phyloP scores from a whole-genome alignment of 2,888 invertebrate genomes.

The Stratiomys singularior region DNA sequence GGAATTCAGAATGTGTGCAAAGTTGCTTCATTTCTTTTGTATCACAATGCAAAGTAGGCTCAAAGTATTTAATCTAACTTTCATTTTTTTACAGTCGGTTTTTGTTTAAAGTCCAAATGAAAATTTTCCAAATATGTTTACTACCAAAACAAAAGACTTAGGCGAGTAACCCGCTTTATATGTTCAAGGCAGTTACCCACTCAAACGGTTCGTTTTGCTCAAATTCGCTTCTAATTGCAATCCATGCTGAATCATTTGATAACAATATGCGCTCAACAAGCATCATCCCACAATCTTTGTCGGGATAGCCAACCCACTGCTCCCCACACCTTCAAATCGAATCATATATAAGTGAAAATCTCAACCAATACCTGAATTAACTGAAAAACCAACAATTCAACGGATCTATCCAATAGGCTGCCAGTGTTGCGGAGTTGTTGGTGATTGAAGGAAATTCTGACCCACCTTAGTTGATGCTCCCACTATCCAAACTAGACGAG shows the following conservation, averaged over 20 bases:
- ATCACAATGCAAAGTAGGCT: too few species aligned
- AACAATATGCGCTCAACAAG: too few species aligned
- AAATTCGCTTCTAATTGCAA: background rate
- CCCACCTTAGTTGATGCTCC: constrained; percentile 16
- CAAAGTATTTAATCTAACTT: too few species aligned
- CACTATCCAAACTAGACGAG: background rate
- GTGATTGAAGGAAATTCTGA: constrained; percentile 19
- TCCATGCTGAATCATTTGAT: too few species aligned
- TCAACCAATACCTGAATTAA: constrained; percentile 17
- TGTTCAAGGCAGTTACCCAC: background rate
- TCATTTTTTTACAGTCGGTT: too few species aligned
- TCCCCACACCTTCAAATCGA: too few species aligned
- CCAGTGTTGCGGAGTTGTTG: background rate
- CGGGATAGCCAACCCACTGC: too few species aligned
- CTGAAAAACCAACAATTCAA: background rate
- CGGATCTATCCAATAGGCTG: constrained; percentile 10
- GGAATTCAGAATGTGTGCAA: background rate
- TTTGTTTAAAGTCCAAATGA: too few species aligned
- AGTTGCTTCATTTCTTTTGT: too few species aligned
- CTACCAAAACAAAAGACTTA: constrained; percentile 48
- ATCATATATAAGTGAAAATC: background rate
- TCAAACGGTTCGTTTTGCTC: background rate
- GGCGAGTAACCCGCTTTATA: constrained; percentile 47
- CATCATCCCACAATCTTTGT: too few species aligned
- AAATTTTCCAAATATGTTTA: too few species aligned